A percentile compares a stretch with the other conserved stretches of the same genome.
Evolutionary conservation across 92 coral and sea anemone genomes (phyloP).

Genomic region (Pocillopora meandrina): DNA sequence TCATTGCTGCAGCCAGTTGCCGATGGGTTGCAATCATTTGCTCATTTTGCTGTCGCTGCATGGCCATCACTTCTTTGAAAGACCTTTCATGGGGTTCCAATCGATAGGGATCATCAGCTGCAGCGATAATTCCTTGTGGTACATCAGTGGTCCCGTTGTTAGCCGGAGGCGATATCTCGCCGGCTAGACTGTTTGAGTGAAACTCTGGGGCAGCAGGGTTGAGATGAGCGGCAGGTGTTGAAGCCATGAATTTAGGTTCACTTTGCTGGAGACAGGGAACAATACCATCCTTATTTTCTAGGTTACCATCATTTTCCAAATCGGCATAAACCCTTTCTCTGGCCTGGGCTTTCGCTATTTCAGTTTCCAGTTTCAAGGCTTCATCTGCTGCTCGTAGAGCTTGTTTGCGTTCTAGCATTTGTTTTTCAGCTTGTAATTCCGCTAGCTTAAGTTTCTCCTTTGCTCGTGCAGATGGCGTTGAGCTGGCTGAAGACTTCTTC

Average conservation of each 20-base stretch:
- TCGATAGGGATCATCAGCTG: neutral
- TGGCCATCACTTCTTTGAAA: constrained; percentile 21
- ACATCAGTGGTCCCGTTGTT: neutral
- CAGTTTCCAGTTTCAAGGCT: no score
- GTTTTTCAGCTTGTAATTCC: constrained; percentile 57
- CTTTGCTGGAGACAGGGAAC: neutral
- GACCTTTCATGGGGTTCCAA: neutral
- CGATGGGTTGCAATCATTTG: constrained; percentile 49
- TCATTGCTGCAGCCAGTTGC: constrained; percentile 57
- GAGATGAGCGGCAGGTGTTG: constrained; percentile 3
- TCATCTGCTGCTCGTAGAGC: constrained; percentile 12
- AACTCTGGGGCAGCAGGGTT: constrained; percentile 17
- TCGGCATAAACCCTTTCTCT: no score
- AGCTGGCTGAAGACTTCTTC: constrained; percentile 7
- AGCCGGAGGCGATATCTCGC: neutral
- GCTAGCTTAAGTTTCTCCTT: constrained; percentile 67
- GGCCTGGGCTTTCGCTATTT: no score
- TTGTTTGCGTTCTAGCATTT: constrained; percentile 56
- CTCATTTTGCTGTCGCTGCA: constrained; percentile 44
- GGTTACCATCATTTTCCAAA: no score
- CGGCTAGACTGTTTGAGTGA: neutral
- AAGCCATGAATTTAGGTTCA: constrained; percentile 1
- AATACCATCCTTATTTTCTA: constrained; percentile 13
- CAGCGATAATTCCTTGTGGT: neutral
- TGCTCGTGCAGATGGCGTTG: constrained; percentile 17